These are phyloP conservation scores for Apamea monoglypha DNA, from an alignment of 2,888 invertebrate species.

Conservation along the genomic window DNA sequence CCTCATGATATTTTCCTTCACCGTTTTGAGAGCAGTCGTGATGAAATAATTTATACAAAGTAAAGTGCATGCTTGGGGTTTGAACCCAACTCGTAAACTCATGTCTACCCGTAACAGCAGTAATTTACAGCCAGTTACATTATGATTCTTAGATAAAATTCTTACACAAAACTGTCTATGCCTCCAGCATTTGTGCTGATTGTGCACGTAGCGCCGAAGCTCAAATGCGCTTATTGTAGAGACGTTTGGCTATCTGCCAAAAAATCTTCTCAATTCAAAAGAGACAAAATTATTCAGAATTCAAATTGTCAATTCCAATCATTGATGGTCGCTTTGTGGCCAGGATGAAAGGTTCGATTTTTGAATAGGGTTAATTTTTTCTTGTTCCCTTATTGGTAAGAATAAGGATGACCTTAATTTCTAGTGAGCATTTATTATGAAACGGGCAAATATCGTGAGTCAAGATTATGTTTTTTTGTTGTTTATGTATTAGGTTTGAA, in stretches of 20 bases:
- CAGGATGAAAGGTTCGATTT: slow-evolving; percentile 20
- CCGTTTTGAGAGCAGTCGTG: no score
- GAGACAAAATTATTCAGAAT: slow-evolving; percentile 52
- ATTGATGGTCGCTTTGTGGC: slow-evolving; percentile 40
- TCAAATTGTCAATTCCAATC: slow-evolving; percentile 58
- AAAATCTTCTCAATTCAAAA: slow-evolving; percentile 50
- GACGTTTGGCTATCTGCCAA: slow-evolving; percentile 52
- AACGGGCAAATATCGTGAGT: not conserved
- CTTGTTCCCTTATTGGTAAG: not conserved
- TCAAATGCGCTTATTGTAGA: slow-evolving; percentile 36
- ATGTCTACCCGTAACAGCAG: not conserved
- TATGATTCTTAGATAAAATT: slow-evolving; percentile 18
- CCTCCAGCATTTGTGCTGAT: slow-evolving; percentile 42
- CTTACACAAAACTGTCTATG: slow-evolving; percentile 26
- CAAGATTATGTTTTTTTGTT: not conserved
- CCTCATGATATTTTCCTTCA: no score
- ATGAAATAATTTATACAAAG: no score
- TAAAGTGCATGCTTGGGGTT: no score
- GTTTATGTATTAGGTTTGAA: not conserved
- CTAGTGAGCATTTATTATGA: not conserved
- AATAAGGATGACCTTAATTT: not conserved
- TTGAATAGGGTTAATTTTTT: slow-evolving; percentile 24
- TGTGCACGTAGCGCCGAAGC: slow-evolving; percentile 45
- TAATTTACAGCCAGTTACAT: slow-evolving; percentile 7
- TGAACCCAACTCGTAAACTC: not conserved